Evolutionary conservation across 2,888 invertebrate genomes (phyloP).

Genomic region (Pasiphila rectangulata): DNA sequence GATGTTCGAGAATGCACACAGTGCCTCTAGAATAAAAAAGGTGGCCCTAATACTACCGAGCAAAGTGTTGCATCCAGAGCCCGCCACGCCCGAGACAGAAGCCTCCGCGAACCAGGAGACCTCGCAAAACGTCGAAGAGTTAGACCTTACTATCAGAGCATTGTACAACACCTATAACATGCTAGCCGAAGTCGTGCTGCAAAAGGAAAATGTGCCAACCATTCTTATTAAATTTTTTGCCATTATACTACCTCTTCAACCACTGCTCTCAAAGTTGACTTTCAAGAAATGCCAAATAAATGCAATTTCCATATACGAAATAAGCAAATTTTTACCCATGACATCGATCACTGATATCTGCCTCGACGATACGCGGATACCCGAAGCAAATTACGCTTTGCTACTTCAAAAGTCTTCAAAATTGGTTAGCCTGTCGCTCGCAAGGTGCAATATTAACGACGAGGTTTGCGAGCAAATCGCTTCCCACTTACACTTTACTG

Average conservation of each 20-base stretch:
- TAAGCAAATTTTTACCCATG: slow-evolving; percentile 43
- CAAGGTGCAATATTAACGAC: slow-evolving; percentile 52
- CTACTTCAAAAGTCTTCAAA: slow-evolving; percentile 38
- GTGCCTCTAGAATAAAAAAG: too few relatives aligned
- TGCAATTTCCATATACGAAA: slow-evolving; percentile 44
- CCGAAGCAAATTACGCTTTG: slow-evolving; percentile 42
- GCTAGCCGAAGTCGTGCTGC: slow-evolving; percentile 44
- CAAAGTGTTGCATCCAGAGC: too few relatives aligned
- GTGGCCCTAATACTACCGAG: too few relatives aligned
- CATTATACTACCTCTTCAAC: slow-evolving; percentile 38
- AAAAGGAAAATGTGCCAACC: slow-evolving; percentile 37
- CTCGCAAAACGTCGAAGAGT: slow-evolving; percentile 14
- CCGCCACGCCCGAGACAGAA: neutral
- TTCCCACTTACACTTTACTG: slow-evolving; percentile 35
- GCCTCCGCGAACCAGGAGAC: too few relatives aligned
- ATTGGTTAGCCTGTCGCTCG: slow-evolving; percentile 46
- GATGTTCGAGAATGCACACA: too few relatives aligned
- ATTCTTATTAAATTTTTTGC: slow-evolving; percentile 45
- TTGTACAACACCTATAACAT: slow-evolving; percentile 43
- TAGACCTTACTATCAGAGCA: slow-evolving; percentile 38
- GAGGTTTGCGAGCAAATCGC: slow-evolving; percentile 43
- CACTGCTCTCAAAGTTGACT: slow-evolving; percentile 40
- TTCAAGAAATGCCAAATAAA: slow-evolving; percentile 42
- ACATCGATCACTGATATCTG: slow-evolving; percentile 49
- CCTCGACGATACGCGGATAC: slow-evolving; percentile 46